Conservation (phyloP, 2,888 invertebrate species). For the Tethea ocularis region DNA sequence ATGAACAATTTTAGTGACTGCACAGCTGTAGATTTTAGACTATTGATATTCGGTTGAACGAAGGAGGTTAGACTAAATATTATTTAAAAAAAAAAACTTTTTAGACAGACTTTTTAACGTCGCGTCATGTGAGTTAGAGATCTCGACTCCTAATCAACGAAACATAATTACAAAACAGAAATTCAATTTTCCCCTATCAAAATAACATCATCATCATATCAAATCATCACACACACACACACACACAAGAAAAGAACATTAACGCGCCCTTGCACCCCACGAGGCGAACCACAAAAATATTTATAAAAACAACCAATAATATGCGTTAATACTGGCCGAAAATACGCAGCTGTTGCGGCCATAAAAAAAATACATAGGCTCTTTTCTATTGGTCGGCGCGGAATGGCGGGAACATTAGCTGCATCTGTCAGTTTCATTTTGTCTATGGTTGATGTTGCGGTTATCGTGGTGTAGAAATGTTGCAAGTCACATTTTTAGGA, state of each 20-base stretch:
- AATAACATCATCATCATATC: constrained; percentile 40
- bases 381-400: constrained; percentile 58
- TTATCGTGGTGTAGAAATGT: constrained; percentile 30
- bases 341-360: constrained; percentile 66
- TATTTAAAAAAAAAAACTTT: background rate
- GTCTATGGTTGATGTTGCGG: constrained; percentile 30
- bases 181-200: constrained; percentile 50
- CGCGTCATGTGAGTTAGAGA: background rate
- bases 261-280: constrained; percentile 6
- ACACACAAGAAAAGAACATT: constrained; percentile 5
- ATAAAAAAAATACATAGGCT: constrained; percentile 54
- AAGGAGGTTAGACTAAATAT: too few species aligned
- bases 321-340: constrained; percentile 66
- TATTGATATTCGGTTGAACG: too few species aligned
- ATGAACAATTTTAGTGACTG: too few species aligned
- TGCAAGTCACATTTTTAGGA: constrained; percentile 7
- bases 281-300: constrained; percentile 24
- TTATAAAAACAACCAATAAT: constrained; percentile 76
- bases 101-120: background rate
- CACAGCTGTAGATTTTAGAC: too few species aligned
- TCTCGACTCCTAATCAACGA: background rate
- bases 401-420: constrained; percentile 67
- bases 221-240: constrained; percentile 29
- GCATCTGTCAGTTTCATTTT: constrained; percentile 74
- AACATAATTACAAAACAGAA: constrained; percentile 19